Evolutionary conservation across 2,888 invertebrate species (phyloP).

Genomic region (Leucania comma): DNA sequence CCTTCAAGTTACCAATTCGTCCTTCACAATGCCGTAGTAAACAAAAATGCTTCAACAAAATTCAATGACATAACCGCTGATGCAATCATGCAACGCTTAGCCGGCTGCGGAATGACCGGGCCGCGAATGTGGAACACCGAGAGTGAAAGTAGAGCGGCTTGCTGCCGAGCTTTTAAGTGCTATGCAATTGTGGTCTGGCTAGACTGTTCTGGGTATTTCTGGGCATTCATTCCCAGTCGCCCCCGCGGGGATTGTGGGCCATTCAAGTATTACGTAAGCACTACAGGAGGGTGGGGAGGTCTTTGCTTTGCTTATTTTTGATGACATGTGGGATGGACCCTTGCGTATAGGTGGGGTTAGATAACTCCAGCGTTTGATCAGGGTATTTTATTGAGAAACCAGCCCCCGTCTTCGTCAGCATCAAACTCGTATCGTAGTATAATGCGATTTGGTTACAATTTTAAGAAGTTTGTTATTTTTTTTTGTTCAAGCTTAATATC

Average conservation of each 20-base stretch:
- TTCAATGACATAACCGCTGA: constrained; percentile 82
- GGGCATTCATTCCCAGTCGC: too few species aligned
- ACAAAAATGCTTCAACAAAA: constrained; percentile 72
- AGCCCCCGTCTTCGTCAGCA: too few species aligned
- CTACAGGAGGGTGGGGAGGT: too few species aligned
- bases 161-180: constrained; percentile 59
- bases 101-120: constrained; percentile 72
- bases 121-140: constrained; percentile 80
- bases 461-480: too few species aligned
- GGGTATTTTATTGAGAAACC: too few species aligned
- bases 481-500: too few species aligned
- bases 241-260: too few species aligned
- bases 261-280: too few species aligned
- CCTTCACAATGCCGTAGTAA: constrained; percentile 79
- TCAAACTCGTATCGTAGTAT: too few species aligned
- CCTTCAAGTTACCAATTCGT: constrained; percentile 65
- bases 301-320: too few species aligned
- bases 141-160: constrained; percentile 85
- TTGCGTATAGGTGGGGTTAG: neutral
- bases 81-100: constrained; percentile 75
- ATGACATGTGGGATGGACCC: neutral
- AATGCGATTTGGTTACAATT: too few species aligned
- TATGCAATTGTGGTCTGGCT: constrained; percentile 43
- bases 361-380: neutral
- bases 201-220: neutral